Percentiles rank a stretch among this genome's conserved stretches.
Evolutionary conservation across 2,888 invertebrate genomes (phyloP).

Genomic region (Pachycephus smyrnensis): DNA sequence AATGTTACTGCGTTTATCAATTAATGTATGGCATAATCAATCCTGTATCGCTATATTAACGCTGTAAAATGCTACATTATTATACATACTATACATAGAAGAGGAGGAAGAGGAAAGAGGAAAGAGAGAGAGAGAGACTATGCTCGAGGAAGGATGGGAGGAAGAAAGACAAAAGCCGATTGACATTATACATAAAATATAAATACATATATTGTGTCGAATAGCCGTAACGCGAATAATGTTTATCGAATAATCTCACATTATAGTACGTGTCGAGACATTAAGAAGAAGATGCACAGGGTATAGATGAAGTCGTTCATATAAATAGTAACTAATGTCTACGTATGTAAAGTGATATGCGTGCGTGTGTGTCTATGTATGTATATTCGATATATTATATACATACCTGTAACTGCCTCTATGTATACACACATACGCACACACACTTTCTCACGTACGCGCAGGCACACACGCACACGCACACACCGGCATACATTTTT

Average conservation of each 20-base stretch:
- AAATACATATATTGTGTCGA: conserved; percentile 49
- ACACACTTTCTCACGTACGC: background rate
- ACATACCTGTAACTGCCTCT: conserved; percentile 25
- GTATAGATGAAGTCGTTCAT: conserved; percentile 67
- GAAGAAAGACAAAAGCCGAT: background rate
- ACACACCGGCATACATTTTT: background rate
- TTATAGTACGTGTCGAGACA: conserved; percentile 61
- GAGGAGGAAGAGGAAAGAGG: background rate
- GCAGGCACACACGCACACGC: background rate
- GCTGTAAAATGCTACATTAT: conserved; percentile 61
- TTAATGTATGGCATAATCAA: conserved; percentile 37
- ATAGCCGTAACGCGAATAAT: conserved; percentile 43
- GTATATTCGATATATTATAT: too few relatives aligned
- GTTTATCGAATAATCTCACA: conserved; percentile 59
- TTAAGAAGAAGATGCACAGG: conserved; percentile 64
- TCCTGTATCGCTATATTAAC: conserved; percentile 31
- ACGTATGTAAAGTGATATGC: conserved; percentile 46
- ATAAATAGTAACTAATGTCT: conserved; percentile 63
- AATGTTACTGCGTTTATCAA: background rate
- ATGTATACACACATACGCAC: background rate
- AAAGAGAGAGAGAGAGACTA: background rate
- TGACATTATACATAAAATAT: conserved; percentile 50
- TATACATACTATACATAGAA: conserved; percentile 24
- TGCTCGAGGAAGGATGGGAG: background rate
- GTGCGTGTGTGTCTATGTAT: background rate